A percentile compares a stretch with the other conserved stretches of the same genome.
phyloP scores from a whole-genome alignment of 2,888 invertebrate species.

The Cosmia pyralina region DNA sequence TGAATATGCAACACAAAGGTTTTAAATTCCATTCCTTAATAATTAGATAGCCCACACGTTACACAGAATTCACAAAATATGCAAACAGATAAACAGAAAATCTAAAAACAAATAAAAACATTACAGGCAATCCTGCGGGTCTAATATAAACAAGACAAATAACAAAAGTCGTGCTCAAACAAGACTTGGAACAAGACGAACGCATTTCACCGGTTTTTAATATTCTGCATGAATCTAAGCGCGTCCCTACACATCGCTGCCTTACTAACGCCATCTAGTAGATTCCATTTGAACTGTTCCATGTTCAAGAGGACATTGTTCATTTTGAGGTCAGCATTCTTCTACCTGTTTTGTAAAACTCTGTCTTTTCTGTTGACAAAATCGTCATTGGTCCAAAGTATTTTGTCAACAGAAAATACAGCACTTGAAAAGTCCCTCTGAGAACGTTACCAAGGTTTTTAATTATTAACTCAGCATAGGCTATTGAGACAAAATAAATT shows the following conservation, averaged over 20 bases:
- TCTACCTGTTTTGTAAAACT: background rate
- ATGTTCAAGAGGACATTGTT: background rate
- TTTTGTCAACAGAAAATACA: background rate
- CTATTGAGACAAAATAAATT: background rate
- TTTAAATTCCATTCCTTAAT: background rate
- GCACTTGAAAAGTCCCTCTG: background rate
- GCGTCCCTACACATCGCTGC: background rate
- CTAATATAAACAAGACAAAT: slow-evolving; percentile 6
- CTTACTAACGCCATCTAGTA: slow-evolving; percentile 50
- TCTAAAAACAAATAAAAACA: background rate
- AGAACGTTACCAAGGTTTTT: background rate
- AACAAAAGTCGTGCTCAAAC: slow-evolving; percentile 18
- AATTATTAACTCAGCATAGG: background rate
- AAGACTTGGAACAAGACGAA: slow-evolving; percentile 16
- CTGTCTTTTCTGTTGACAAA: background rate
- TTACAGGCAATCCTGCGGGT: too few relatives aligned
- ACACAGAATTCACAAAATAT: background rate
- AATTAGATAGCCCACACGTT: slow-evolving; percentile 1
- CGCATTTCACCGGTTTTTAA: slow-evolving; percentile 24
- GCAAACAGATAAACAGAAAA: slow-evolving; percentile 1
- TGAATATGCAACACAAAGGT: background rate
- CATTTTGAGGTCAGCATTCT: background rate
- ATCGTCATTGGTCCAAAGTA: background rate
- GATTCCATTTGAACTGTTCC: slow-evolving; percentile 37
- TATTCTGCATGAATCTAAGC: slow-evolving; percentile 22